Evolutionary conservation across 1,140 invertebrate genomes (phyloP).

Genomic region (Cherax destructor): DNA sequence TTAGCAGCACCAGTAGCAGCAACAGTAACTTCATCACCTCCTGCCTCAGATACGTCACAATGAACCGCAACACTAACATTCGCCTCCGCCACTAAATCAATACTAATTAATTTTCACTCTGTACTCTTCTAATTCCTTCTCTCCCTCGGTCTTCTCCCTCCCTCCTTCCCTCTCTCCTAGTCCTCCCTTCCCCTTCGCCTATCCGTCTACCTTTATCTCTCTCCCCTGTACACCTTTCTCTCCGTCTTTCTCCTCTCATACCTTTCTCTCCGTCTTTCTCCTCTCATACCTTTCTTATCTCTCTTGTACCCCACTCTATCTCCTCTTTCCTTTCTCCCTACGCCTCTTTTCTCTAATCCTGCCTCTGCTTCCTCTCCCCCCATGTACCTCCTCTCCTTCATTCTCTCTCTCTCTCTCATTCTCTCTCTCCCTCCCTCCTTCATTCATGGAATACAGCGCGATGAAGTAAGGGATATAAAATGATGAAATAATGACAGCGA

Average conservation of each 20-base stretch:
- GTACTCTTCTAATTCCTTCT: neutral
- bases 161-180: neutral
- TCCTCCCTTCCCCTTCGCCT: neutral
- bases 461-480: too few species aligned
- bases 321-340: neutral
- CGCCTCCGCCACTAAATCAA: neutral
- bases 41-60: neutral
- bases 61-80: neutral
- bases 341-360: too few species aligned
- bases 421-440: neutral
- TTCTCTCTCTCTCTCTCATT: neutral
- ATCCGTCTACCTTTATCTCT: too few species aligned
- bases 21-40: too few species aligned
- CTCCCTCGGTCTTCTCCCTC: neutral
- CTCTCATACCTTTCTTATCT: neutral
- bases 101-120: slow-evolving; percentile 2
- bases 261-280: neutral
- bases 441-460: too few species aligned
- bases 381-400: neutral
- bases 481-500: too few species aligned
- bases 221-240: too few species aligned
- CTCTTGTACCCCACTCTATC: neutral
- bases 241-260: too few species aligned
- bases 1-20: too few species aligned
- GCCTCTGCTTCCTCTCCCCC: too few species aligned